Conservation (phyloP, 2,113 vertebrate species). For the Lamprologus speciosus region DNA sequence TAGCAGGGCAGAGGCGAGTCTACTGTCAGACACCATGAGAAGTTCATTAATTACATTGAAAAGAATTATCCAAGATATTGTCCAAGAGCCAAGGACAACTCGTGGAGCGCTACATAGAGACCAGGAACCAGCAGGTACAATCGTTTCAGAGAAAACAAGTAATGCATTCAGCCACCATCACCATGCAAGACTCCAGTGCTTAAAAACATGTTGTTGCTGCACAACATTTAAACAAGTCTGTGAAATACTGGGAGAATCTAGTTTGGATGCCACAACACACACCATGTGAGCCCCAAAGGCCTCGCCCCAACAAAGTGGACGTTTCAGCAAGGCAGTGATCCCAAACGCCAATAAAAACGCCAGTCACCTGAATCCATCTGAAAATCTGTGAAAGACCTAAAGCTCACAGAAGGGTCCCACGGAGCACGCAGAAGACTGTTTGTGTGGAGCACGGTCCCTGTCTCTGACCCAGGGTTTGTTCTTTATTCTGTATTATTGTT, state of each 20-base stretch:
- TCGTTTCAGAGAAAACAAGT: fast-evolving
- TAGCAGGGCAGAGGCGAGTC: background rate
- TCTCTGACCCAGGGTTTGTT: background rate
- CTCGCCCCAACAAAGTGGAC: background rate
- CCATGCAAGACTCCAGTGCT: background rate
- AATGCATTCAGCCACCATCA: background rate
- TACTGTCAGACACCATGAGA: background rate
- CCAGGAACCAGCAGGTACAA: background rate
- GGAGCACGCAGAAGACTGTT: background rate
- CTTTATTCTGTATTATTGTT: background rate
- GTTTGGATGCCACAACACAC: background rate
- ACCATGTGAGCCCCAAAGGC: background rate
- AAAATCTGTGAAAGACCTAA: background rate
- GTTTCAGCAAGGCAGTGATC: background rate
- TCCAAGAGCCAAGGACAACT: background rate
- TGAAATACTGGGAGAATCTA: background rate
- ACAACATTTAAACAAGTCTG: background rate
- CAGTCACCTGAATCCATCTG: background rate
- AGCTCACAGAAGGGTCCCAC: background rate
- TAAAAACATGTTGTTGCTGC: background rate
- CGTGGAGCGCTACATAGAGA: background rate
- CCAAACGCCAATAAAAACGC: background rate
- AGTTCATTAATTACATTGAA: background rate
- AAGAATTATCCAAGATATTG: background rate
- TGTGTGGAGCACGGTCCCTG: background rate